Evolutionary conservation across 2,797 vertebrate genomes (phyloP).

Genomic region (Liasis olivaceus): DNA sequence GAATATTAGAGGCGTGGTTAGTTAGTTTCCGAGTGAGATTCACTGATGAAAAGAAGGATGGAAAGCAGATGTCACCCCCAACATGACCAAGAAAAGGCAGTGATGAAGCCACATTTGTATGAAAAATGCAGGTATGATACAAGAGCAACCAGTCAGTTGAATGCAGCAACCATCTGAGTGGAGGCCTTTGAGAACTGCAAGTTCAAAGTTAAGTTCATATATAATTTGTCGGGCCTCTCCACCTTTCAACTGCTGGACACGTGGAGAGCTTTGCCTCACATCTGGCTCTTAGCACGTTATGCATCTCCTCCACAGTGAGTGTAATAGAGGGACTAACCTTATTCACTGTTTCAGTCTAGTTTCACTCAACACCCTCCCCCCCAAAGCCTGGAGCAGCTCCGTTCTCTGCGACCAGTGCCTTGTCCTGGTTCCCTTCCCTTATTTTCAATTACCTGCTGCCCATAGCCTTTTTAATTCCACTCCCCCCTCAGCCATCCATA

Average conservation of each 20-base stretch:
- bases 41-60: background rate
- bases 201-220: constrained; percentile 41
- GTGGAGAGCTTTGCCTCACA: constrained; percentile 42
- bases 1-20: too few relatives aligned
- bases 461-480: background rate
- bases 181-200: background rate
- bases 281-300: constrained; percentile 2
- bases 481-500: background rate
- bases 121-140: background rate
- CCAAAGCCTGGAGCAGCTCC: background rate
- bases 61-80: background rate
- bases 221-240: constrained; percentile 66
- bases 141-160: background rate
- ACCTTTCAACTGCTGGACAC: constrained; percentile 53
- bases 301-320: constrained; percentile 18
- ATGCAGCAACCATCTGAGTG: background rate
- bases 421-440: background rate
- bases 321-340: background rate
- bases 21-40: background rate
- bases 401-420: background rate
- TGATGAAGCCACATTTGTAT: background rate
- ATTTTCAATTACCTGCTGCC: background rate
- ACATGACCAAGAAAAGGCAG: background rate
- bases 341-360: background rate
- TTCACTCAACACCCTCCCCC: background rate